Conservation (phyloP, 2,797 vertebrate species). For the Mastacembelus armatus region DNA sequence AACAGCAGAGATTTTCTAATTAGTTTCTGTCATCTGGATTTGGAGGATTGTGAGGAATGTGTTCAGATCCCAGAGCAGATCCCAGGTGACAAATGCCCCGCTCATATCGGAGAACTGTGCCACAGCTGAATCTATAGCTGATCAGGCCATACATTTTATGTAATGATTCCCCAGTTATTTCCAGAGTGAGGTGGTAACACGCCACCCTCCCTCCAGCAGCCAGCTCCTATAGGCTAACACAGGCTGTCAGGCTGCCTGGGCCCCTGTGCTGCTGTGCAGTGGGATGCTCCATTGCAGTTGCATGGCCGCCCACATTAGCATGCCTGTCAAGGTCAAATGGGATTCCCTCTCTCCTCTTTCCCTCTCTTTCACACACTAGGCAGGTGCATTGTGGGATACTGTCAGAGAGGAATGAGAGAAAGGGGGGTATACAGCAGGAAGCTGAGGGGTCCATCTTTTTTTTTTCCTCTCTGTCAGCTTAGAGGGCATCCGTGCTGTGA, state of each 20-base stretch:
- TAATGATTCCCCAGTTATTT: slow-evolving; percentile 59
- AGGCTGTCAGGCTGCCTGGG: slow-evolving; percentile 67
- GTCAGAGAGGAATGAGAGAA: slow-evolving; percentile 81
- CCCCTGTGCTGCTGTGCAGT: slow-evolving; percentile 79
- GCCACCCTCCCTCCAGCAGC: slow-evolving; percentile 56
- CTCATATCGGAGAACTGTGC: slow-evolving; percentile 42
- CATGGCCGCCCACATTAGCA: slow-evolving; percentile 84
- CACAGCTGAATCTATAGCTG: slow-evolving; percentile 34
- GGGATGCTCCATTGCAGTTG: slow-evolving; percentile 83
- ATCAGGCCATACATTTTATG: slow-evolving; percentile 59
- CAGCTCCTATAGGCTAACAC: slow-evolving; percentile 64
- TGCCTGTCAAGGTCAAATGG: slow-evolving; percentile 86
- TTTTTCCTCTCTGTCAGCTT: slow-evolving; percentile 42
- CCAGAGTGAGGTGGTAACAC: slow-evolving; percentile 60
- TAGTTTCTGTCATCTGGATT: slow-evolving; percentile 8
- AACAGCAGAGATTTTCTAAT: background rate
- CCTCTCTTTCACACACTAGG: slow-evolving; percentile 60
- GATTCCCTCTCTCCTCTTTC: slow-evolving; percentile 81
- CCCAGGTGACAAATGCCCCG: slow-evolving; percentile 16
- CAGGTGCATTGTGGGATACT: slow-evolving; percentile 84
- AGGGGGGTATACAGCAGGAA: slow-evolving; percentile 46
- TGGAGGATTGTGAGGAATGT: slow-evolving; percentile 2
- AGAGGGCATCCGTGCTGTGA: slow-evolving; percentile 58
- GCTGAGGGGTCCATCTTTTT: slow-evolving; percentile 57
- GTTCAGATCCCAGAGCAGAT: slow-evolving; percentile 10